These are phyloP conservation scores for Rhogogaster chlorosoma DNA, from an alignment of 2,888 invertebrate species.

Conservation along the genomic window DNA sequence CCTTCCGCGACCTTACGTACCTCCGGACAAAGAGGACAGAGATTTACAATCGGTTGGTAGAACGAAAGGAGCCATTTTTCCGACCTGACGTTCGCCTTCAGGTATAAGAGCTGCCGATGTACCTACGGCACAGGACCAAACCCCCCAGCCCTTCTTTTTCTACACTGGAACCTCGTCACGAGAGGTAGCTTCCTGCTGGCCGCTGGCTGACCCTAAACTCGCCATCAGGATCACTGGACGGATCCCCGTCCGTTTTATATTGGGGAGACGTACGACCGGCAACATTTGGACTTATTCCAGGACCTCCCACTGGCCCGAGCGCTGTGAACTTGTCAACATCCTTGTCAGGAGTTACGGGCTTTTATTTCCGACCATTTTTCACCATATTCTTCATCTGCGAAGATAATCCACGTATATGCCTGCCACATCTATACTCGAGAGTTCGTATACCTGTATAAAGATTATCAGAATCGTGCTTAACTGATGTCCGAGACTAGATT, in stretches of 20 bases:
- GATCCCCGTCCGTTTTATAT: background rate
- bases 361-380: background rate
- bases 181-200: slow-evolving; percentile 32
- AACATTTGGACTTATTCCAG: slow-evolving; percentile 41
- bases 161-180: background rate
- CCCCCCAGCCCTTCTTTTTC: background rate
- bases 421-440: background rate
- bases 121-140: background rate
- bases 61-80: background rate
- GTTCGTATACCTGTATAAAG: background rate
- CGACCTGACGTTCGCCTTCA: background rate
- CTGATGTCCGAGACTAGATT: background rate
- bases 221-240: background rate
- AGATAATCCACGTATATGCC: background rate
- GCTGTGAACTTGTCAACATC: slow-evolving; percentile 48
- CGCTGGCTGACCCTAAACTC: slow-evolving; percentile 13
- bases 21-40: background rate
- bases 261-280: slow-evolving; percentile 28
- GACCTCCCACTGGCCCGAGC: background rate
- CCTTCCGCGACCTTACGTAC: slow-evolving; percentile 20
- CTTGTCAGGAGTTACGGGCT: background rate
- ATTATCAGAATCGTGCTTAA: slow-evolving; percentile 7
- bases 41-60: slow-evolving; percentile 43
- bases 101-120: background rate
- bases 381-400: background rate